A percentile compares a stretch with the other conserved stretches of the same genome.
Evolutionary conservation across 2,797 vertebrate genomes (phyloP).

Genomic region (Tympanoctomys barrerae): DNA sequence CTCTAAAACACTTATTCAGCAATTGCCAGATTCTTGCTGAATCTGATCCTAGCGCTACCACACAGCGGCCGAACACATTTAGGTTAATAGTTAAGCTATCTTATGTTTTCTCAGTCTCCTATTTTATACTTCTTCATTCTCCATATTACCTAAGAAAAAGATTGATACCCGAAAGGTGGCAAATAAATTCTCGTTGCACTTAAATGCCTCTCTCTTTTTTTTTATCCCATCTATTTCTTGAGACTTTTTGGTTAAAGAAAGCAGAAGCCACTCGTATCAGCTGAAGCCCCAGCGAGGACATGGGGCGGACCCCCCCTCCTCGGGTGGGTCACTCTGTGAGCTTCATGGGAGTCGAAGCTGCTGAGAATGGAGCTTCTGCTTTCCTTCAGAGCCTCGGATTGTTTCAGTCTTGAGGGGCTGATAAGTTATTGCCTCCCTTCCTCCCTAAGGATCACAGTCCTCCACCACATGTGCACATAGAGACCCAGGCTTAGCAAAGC

Average conservation of each 20-base stretch:
- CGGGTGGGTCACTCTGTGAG: not conserved
- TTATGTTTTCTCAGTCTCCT: not conserved
- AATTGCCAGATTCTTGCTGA: not conserved
- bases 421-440: not conserved
- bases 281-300: not conserved
- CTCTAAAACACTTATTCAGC: not conserved
- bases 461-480: not conserved
- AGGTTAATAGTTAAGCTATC: not conserved
- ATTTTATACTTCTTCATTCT: not conserved
- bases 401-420: not conserved
- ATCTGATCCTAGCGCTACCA: not conserved
- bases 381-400: not conserved
- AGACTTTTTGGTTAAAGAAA: not conserved
- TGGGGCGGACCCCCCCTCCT: rapidly evolving
- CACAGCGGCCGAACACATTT: not conserved
- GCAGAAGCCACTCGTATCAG: not conserved
- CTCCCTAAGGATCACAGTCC: not conserved
- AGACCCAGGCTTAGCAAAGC: not conserved
- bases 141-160: not conserved
- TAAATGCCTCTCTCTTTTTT: not conserved
- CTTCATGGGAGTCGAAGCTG: not conserved
- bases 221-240: not conserved
- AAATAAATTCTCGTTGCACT: not conserved
- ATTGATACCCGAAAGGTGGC: not conserved
- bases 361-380: no score